phyloP scores from a whole-genome alignment of 2,888 invertebrate genomes.

The Conchocele bisecta region DNA sequence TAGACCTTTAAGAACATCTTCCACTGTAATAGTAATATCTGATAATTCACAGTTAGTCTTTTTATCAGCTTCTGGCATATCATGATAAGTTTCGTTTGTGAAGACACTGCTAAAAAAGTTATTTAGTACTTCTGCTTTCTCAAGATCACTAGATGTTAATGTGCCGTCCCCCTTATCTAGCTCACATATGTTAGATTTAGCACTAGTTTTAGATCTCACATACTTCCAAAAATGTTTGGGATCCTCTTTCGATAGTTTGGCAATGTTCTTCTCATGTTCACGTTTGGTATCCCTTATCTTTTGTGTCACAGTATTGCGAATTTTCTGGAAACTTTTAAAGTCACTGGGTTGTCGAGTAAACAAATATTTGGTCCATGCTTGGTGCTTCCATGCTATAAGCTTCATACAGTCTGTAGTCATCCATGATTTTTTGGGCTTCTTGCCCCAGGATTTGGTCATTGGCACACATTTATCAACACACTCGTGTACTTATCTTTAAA shows the following conservation, averaged over 20 bases:
- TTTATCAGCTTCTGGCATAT: not conserved
- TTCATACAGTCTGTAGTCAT: conserved; percentile 6
- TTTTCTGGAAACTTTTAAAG: not conserved
- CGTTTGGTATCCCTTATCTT: not conserved
- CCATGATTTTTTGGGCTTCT: not conserved
- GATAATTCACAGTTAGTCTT: not conserved
- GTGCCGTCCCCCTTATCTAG: not conserved
- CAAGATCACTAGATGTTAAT: not conserved
- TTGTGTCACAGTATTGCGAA: not conserved
- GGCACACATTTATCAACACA: not conserved
- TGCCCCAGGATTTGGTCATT: not conserved
- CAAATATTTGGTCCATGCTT: not conserved
- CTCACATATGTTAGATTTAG: not conserved
- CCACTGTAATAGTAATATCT: not conserved
- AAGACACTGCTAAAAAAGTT: not conserved
- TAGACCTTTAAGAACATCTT: not conserved
- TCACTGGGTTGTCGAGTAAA: not conserved
- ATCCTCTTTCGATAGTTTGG: not conserved
- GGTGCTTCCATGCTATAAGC: not conserved
- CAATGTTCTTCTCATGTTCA: conserved; percentile 1
- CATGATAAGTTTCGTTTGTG: not conserved
- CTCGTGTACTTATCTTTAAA: not conserved
- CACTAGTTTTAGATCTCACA: not conserved
- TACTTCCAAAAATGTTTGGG: conserved; percentile 8
- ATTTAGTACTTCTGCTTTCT: not conserved